These are phyloP conservation scores for Alsophila aescularia DNA, from an alignment of 2,888 invertebrate species.

Conservation along the genomic window DNA sequence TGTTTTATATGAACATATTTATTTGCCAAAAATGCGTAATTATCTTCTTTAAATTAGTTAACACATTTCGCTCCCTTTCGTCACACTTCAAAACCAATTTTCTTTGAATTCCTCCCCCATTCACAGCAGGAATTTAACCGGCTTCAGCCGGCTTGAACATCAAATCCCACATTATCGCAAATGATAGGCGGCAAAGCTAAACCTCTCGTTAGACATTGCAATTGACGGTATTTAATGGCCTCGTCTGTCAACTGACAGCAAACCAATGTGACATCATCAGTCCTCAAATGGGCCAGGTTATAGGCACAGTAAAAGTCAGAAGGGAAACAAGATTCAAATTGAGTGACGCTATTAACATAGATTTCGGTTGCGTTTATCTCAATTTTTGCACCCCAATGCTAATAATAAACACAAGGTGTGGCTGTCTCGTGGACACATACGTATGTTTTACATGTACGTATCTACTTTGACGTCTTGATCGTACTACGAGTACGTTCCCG, in stretches of 20 bases:
- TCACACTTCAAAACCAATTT: background rate
- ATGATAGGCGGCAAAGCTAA: conserved; percentile 18
- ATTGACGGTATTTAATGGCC: conserved; percentile 36
- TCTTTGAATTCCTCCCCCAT: background rate
- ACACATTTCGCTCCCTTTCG: no score
- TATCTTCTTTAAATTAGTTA: no score
- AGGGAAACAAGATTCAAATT: background rate
- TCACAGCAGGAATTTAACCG: background rate
- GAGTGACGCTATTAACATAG: no score
- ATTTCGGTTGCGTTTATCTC: no score
- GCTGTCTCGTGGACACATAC: no score
- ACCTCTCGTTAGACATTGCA: conserved; percentile 26
- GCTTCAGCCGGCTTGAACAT: conserved; percentile 1
- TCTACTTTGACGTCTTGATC: no score
- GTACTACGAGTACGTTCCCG: no score
- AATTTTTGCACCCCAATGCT: no score
- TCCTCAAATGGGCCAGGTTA: conserved; percentile 18
- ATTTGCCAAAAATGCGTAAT: no score
- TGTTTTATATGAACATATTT: no score
- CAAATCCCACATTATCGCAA: conserved; percentile 17
- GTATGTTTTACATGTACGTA: no score
- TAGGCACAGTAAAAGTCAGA: background rate
- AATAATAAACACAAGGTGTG: no score
- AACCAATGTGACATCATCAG: conserved; percentile 33
- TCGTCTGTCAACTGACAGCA: conserved; percentile 36